Base-by-base conservation (phyloP, 2,797 vertebrate species). In the Rhyacichthys aspro region DNA sequence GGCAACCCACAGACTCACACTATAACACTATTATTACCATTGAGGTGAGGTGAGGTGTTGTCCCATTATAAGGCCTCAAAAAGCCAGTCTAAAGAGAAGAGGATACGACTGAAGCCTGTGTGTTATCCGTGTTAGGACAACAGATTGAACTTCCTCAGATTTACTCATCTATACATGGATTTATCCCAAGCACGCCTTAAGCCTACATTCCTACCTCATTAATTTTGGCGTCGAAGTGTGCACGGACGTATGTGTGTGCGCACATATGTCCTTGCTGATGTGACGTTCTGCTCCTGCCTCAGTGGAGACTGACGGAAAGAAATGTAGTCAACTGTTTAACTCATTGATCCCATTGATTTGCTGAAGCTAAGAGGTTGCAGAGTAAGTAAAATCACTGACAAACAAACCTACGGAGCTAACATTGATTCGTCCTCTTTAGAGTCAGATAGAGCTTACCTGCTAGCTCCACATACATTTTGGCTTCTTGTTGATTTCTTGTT, bases 151-250 rank as follows among this genome's bases (percentile, higher is more conserved):
- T 76, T 74, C 76, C 67, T 76, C 64, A 67, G 78, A 80, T 71
- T 73, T 72, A 54, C 71, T 71, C 68, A 79, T 88, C 80, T 82
- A 82, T 74, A 77, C 74, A 82, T 83, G 78, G 85, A 88, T 86
- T 86, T 82, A 76, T 80, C 70, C 68, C 62, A 63, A 73, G 71
- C 54, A 10, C 79, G 69, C 45, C 43, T 78, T 81, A 81, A 82
- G 66, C 73, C 75, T 65, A 52, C 55, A 66, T 83, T 72, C 73
- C 81, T 79, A 78, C 62, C 74, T 88, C 71, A 77, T 85, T 74
- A 79, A 81, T 80, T 82, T 63, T 69, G n/a, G n/a, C 42, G 28
- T 65, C 43, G 46, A 14, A 32, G 38, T 11, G 16, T 2, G 8
- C 34, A 47, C 44, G 12, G 36, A 39, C 47, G 34, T 33, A n/a